These are phyloP conservation scores for Xylocampa areola DNA, from an alignment of 2,888 invertebrate species.

Conservation along the genomic window DNA sequence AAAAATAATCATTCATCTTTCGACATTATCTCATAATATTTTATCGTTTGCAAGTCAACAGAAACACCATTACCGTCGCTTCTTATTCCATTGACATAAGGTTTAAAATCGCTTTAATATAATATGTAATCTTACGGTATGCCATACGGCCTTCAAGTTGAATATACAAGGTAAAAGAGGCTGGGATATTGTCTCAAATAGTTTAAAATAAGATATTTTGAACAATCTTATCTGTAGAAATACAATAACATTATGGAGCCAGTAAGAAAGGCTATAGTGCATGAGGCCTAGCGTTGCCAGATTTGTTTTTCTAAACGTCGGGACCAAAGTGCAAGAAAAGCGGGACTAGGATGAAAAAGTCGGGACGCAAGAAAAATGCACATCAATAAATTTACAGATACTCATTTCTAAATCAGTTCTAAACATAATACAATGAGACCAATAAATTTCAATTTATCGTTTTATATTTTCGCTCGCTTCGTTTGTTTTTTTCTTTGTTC, in stretches of 20 bases:
- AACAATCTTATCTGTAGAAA: slow-evolving; percentile 20
- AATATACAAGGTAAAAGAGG: slow-evolving; percentile 33
- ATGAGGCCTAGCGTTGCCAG: no score
- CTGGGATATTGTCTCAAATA: slow-evolving; percentile 23
- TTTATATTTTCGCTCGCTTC: no score
- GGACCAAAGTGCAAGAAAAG: no score
- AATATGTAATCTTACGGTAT: slow-evolving; percentile 29
- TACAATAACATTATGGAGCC: background rate
- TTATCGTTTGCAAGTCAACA: slow-evolving; percentile 45
- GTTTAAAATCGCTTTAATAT: slow-evolving; percentile 31
- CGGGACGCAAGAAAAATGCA: no score
- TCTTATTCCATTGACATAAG: slow-evolving; percentile 24
- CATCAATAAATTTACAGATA: no score
- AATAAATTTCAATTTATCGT: no score
- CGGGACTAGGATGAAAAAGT: no score
- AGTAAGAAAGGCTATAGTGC: background rate
- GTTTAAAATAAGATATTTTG: slow-evolving; percentile 22
- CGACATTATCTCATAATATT: slow-evolving; percentile 67
- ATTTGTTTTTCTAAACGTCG: no score
- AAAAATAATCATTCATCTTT: slow-evolving; percentile 68
- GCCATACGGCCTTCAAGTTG: slow-evolving; percentile 34
- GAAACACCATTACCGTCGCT: slow-evolving; percentile 20
- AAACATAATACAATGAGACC: no score
- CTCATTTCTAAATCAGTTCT: no score
- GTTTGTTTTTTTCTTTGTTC: no score